A percentile compares a stretch with the other conserved stretches of the same genome.
Conservation (phyloP, 2,113 vertebrate genomes). For the Ascaphus truei region DNA sequence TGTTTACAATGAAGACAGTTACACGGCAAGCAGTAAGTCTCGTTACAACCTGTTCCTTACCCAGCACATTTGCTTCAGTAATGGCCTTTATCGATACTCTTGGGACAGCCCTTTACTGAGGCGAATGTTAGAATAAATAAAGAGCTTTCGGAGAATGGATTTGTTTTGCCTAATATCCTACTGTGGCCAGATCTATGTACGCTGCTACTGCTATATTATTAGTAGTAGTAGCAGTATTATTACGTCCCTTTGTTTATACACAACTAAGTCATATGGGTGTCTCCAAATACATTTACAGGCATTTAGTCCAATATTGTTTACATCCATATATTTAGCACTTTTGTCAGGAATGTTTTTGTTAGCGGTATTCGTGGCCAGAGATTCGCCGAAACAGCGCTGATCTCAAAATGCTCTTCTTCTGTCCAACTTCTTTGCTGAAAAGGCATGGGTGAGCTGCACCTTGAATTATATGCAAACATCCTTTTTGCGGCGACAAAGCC, state of each 20-base stretch:
- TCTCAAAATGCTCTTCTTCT: slow-evolving; percentile 5
- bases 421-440: slow-evolving; percentile 1
- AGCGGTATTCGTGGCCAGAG: not conserved
- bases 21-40: not conserved
- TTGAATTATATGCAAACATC: slow-evolving; percentile 12
- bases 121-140: slow-evolving; percentile 10
- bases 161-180: slow-evolving; percentile 2
- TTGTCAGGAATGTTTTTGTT: not conserved
- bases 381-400: not conserved
- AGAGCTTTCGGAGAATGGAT: slow-evolving; percentile 8
- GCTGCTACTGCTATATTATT: slow-evolving; percentile 28
- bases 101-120: not conserved
- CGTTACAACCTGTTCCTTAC: slow-evolving; percentile 9
- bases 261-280: slow-evolving; percentile 24
- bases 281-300: not conserved
- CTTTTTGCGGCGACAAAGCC: too few relatives aligned
- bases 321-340: slow-evolving; percentile 1
- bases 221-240: not conserved
- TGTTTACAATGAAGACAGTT: not conserved
- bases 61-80: slow-evolving; percentile 19
- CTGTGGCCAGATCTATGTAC: not conserved
- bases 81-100: slow-evolving; percentile 20
- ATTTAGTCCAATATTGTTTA: not conserved
- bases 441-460: not conserved
- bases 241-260: slow-evolving; percentile 25